phyloP scores from a whole-genome alignment of 1,140 invertebrate genomes.

The Penaeus vannamei region DNA sequence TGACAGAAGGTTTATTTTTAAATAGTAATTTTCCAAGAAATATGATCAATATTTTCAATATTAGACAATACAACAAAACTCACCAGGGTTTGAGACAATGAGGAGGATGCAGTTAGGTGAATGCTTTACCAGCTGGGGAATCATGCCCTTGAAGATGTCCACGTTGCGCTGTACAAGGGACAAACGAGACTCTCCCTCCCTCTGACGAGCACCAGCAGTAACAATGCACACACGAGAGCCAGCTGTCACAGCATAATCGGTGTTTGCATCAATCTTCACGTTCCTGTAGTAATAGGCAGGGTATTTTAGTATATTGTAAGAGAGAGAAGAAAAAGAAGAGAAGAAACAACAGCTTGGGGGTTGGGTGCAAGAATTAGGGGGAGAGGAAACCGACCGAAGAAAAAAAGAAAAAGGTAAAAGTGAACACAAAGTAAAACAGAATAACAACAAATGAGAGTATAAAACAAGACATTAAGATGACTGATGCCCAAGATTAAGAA shows the following conservation, averaged over 20 bases:
- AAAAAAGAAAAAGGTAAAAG: too few relatives aligned
- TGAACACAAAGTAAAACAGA: background rate
- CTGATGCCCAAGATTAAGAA: constrained; percentile 56
- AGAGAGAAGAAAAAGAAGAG: too few relatives aligned
- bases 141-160: constrained; percentile 88
- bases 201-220: constrained; percentile 89
- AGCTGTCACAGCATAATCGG: constrained; percentile 84
- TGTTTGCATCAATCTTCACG: constrained; percentile 68
- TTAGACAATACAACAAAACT: background rate
- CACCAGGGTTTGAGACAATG: constrained; percentile 89
- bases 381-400: too few relatives aligned
- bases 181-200: constrained; percentile 87
- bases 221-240: constrained; percentile 88
- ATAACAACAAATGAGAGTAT: background rate
- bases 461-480: constrained; percentile 4
- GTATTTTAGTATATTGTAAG: background rate
- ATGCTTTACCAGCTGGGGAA: constrained; percentile 86
- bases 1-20: too few relatives aligned
- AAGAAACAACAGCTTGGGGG: too few relatives aligned
- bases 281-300: constrained; percentile 44
- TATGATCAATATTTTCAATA: background rate
- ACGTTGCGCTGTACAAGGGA: constrained; percentile 90
- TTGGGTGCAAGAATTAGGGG: too few relatives aligned
- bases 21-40: too few relatives aligned
- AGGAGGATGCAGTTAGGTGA: constrained; percentile 89